A percentile compares a stretch with the other conserved stretches of the same genome.
Evolutionary conservation across 1,140 invertebrate genomes (phyloP).

Genomic region (Brevipalpus yothersi): DNA sequence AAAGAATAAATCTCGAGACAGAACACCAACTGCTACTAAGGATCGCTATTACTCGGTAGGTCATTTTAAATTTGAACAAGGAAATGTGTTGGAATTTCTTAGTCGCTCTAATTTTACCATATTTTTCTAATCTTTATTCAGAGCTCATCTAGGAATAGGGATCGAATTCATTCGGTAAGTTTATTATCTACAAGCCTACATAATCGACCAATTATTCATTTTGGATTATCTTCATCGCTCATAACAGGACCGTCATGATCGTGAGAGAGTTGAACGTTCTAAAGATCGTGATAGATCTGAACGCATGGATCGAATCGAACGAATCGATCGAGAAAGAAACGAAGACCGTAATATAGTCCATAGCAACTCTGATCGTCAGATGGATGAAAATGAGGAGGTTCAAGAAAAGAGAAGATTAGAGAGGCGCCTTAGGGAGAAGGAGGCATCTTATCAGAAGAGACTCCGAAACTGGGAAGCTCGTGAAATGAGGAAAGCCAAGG

Average conservation of each 20-base stretch:
- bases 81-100: no score
- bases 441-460: conserved; percentile 63
- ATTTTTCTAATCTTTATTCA: no score
- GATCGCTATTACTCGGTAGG: no score
- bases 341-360: not conserved
- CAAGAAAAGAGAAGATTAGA: conserved; percentile 70
- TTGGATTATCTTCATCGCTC: not conserved
- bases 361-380: conserved; percentile 10
- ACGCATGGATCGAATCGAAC: conserved; percentile 7
- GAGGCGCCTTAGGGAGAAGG: conserved; percentile 70
- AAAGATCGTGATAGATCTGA: conserved; percentile 11
- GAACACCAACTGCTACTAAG: not conserved
- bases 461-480: conserved; percentile 67
- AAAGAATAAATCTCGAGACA: not conserved
- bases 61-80: no score
- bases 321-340: conserved; percentile 11
- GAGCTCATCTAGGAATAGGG: no score
- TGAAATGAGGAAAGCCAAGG: conserved; percentile 72
- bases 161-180: no score
- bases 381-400: conserved; percentile 37
- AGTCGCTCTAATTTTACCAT: no score
- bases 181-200: no score
- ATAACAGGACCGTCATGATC: not conserved
- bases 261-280: conserved; percentile 12
- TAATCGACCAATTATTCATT: no score